Base-by-base conservation (phyloP, 1,140 invertebrate genomes). In the Bradysia coprophila region DNA sequence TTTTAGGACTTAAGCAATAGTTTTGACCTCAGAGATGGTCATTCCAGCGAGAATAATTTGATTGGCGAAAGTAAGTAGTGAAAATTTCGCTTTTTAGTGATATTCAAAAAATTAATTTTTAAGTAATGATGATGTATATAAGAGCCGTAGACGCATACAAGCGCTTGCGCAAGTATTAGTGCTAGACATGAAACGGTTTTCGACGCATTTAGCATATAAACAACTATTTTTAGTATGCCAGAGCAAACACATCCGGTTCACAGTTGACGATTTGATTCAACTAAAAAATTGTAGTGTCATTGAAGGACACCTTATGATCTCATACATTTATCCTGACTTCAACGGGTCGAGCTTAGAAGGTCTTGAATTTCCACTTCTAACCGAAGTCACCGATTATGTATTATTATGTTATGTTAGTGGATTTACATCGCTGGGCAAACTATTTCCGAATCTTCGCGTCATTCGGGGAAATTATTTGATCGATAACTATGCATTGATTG, bases 361-460 rank as follows among this genome's bases (percentile, higher is more conserved):
- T 43, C 51, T 77, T 13, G 67, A 60, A 43, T 86, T 81, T 57
- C 82, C 81, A 0, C 59, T 75, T 31, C 56, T 78, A 2, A 62
- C 66, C 28, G 68, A 89, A 63, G 69, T 80, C 45, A 73, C 72
- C 11, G 76, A 71, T 34, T 73, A 69, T 50, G 53, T 77, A 8
- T 45, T 65, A 22, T 63, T 76, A 36, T 72, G 68, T 47, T 72
- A 85, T 48, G 76, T 87, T 13, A 71, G 70, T 48, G 80, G 81
- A 24, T 62, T 98, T n/a, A 69, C 66, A 23, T 82, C 81, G 38
- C 62, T 98, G 15, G 72, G 75, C 8, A 66, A 75, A 47, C 64
- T 98, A 16, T 97, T 98, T 62, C 94, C 94, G 8, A 97, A 97
- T 64, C 66, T 98, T 50, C 64, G 80, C n/a, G 78, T 97, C 18